These are phyloP conservation scores for Porites evermanni DNA, from an alignment of 92 coral and sea anemone genomes.

Conservation along the genomic window DNA sequence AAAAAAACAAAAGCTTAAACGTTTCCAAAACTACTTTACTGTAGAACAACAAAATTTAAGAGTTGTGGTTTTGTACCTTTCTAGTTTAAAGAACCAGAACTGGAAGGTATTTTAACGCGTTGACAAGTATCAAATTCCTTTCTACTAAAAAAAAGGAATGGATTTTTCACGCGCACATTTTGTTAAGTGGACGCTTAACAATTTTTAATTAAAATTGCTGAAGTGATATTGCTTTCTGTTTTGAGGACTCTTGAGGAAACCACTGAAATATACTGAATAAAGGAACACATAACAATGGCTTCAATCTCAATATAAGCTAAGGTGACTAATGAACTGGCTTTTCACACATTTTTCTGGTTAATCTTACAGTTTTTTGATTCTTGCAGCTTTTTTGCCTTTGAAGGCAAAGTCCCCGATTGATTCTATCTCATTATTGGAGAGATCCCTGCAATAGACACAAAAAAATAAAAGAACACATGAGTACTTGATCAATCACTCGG, in stretches of 20 bases:
- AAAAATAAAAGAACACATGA: conserved; percentile 9
- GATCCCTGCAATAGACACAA: conserved; percentile 59
- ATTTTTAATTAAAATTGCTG: neutral
- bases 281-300: too few species aligned
- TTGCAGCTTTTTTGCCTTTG: conserved; percentile 48
- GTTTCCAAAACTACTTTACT: neutral
- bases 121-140: conserved; percentile 13
- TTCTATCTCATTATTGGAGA: conserved; percentile 72
- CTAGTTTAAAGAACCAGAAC: neutral
- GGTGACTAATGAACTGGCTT: too few species aligned
- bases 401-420: conserved; percentile 72
- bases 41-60: neutral
- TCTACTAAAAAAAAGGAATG: conserved; percentile 10
- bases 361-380: conserved; percentile 86
- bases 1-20: neutral
- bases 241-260: neutral
- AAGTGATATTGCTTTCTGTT: conserved; percentile 18
- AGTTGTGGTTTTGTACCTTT: too few species aligned
- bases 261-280: neutral
- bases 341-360: neutral
- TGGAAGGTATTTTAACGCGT: neutral
- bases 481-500: neutral
- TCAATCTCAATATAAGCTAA: too few species aligned
- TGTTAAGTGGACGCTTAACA: neutral
- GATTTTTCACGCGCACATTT: neutral